phyloP scores from a whole-genome alignment of 2,888 invertebrate genomes.

The Glaucopsyche alexis region DNA sequence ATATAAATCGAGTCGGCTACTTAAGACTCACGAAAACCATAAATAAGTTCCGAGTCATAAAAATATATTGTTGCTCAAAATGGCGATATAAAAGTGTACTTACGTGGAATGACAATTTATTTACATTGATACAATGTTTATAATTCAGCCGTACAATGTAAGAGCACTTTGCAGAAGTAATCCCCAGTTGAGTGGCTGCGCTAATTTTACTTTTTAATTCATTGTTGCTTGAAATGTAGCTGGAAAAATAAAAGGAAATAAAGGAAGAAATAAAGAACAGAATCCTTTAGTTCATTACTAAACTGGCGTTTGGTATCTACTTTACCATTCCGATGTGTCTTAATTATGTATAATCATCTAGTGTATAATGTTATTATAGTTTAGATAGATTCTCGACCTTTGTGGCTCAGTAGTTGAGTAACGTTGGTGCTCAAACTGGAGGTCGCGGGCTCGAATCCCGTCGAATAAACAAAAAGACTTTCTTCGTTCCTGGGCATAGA shows the following conservation, averaged over 20 bases:
- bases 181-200: not conserved
- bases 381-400: too few species aligned
- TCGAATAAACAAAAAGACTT: too few species aligned
- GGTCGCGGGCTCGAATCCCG: too few species aligned
- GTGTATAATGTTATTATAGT: too few species aligned
- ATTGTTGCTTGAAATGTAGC: conserved; percentile 4
- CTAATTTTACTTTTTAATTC: conserved; percentile 14
- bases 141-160: conserved; percentile 11
- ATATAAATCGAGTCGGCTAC: not conserved
- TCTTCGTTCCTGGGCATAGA: too few species aligned
- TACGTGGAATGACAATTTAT: conserved; percentile 18
- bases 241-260: not conserved
- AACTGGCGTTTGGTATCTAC: too few species aligned
- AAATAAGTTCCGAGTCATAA: conserved; percentile 8
- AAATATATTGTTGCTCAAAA: conserved; percentile 14
- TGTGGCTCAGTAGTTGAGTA: too few species aligned
- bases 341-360: too few species aligned
- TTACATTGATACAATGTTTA: conserved; percentile 13
- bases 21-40: conserved; percentile 10
- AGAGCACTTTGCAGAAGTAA: conserved; percentile 8
- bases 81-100: conserved; percentile 19
- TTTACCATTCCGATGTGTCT: too few species aligned
- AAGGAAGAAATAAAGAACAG: not conserved
- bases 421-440: too few species aligned
- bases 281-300: conserved; percentile 1